Base-by-base conservation (phyloP, 2,888 invertebrate species). In the Leuctra nigra region DNA sequence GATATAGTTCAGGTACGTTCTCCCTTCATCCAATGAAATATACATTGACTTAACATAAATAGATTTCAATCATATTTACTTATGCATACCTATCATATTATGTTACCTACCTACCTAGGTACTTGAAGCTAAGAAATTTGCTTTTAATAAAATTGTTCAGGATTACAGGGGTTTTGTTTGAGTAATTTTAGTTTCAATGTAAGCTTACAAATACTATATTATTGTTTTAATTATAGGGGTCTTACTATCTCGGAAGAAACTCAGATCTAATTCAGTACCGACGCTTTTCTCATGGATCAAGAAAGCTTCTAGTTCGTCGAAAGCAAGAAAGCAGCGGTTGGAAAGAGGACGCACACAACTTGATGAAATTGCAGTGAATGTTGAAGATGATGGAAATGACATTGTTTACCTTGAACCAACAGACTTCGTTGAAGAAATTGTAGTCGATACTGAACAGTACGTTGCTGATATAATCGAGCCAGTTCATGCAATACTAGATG, bases 11-110 rank as follows among this genome's bases (percentile, higher is more conserved):
- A 23, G 46, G 46, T 46, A 46, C n/a, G 46, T 41, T 7, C 11
- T 20, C 2, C 20, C 18, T 23, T 35, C 18, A 33, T 50, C 18
- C 22, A 50, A 36, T n/a, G 63, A 72, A 29, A 29, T 29, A 11
- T 29, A 29, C 29, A 29, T 6, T 29, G 7, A 7, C 6, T 7
- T 29, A 11, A 29, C 6, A 29, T 7, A 6, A 11, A 6, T 29
- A 11, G 29, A 11, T 29, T 29, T 6, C 29, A 29, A 11, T 29
- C 29, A 29, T 11, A 29, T 29, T 29, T 29, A 29, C 29, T n/a
- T n/a, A n/a, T n/a, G n/a, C n/a, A n/a, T n/a, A n/a, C n/a, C n/a
- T n/a, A n/a, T n/a, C n/a, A n/a, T n/a, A n/a, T n/a, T n/a, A n/a
- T n/a, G n/a, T n/a, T n/a, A n/a, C n/a, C n/a, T n/a, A n/a, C n/a